Conservation (phyloP, 2,888 invertebrate genomes). For the Lacanobia wlatinum region DNA sequence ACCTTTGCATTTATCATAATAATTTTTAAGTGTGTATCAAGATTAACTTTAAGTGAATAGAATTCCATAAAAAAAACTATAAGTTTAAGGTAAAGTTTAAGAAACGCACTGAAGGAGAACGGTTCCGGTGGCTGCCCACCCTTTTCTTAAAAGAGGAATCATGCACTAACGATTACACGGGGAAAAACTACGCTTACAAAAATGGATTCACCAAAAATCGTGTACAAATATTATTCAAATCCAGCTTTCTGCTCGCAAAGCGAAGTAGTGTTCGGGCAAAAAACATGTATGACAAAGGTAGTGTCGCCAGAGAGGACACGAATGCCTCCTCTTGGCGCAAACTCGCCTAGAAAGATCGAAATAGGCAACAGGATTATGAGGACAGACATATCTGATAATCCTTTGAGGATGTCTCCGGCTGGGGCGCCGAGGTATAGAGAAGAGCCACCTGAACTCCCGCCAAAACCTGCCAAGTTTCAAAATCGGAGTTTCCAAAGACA, state of each 20-base stretch:
- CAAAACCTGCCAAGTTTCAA: conserved; percentile 85
- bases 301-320: conserved; percentile 77
- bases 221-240: conserved; percentile 93
- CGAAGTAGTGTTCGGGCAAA: conserved; percentile 90
- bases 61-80: conserved; percentile 34
- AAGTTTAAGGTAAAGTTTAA: conserved; percentile 33
- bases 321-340: conserved; percentile 87
- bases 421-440: conserved; percentile 76
- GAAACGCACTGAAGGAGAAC: conserved; percentile 54
- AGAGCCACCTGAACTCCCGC: conserved; percentile 86
- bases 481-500: conserved; percentile 82
- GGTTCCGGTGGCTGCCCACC: conserved; percentile 79
- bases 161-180: conserved; percentile 74
- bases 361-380: conserved; percentile 83
- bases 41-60: conserved; percentile 35
- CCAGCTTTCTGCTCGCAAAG: conserved; percentile 95
- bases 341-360: conserved; percentile 84
- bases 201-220: conserved; percentile 89
- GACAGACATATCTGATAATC: conserved; percentile 89
- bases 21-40: conserved; percentile 12
- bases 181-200: conserved; percentile 77
- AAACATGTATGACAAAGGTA: conserved; percentile 81
- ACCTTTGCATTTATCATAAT: neutral
- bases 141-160: conserved; percentile 69
- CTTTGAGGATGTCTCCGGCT: conserved; percentile 81